Percentiles rank a stretch among this genome's conserved stretches.
These are phyloP conservation scores for Muscicapa adusta DNA, from an alignment of 2,113 vertebrate species.

Conservation along the genomic window DNA sequence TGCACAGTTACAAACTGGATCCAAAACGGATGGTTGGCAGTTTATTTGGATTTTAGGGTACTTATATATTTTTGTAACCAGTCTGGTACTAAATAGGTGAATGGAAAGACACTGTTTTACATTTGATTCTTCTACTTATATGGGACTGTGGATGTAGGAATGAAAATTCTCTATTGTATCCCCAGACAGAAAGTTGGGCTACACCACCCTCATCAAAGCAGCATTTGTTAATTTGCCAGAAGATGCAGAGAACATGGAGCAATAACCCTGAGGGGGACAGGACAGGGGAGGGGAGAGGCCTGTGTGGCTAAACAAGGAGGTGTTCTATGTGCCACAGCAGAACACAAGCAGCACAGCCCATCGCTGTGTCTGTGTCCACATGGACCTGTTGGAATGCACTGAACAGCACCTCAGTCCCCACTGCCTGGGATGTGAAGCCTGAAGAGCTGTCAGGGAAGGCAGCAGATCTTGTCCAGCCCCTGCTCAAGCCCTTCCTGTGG, in stretches of 20 bases:
- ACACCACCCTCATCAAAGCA: not conserved
- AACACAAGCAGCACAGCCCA: not conserved
- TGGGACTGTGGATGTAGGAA: not conserved
- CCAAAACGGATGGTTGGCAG: not conserved
- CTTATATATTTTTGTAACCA: not conserved
- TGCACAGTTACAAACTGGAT: constrained; percentile 28
- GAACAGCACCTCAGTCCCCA: rapidly evolving
- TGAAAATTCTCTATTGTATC: not conserved
- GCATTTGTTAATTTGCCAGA: not conserved
- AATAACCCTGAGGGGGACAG: not conserved
- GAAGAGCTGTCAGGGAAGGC: not conserved
- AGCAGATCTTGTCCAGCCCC: not conserved
- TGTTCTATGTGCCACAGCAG: not conserved
- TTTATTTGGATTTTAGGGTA: not conserved
- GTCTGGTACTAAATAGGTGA: not conserved
- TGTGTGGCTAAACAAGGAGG: not conserved
- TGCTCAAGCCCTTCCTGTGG: not conserved
- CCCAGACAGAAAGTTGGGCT: not conserved
- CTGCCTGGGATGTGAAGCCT: not conserved
- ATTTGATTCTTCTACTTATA: not conserved
- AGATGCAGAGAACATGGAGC: not conserved
- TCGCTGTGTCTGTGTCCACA: rapidly evolving
- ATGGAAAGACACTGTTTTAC: not conserved
- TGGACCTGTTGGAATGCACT: rapidly evolving
- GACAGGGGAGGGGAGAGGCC: not conserved